phyloP scores from a whole-genome alignment of 2,113 vertebrate genomes.

The Cyrtonyx montezumae region DNA sequence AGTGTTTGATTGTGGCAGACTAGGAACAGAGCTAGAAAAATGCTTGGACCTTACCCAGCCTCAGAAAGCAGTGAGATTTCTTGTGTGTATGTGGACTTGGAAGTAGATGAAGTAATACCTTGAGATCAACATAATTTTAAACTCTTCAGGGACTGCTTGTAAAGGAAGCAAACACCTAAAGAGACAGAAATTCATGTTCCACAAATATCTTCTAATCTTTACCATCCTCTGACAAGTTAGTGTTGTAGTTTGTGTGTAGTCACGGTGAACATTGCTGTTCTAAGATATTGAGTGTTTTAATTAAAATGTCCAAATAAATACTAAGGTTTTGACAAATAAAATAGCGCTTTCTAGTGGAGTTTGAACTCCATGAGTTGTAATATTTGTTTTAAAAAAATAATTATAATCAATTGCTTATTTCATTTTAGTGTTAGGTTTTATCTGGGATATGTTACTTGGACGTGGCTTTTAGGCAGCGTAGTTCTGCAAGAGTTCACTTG shows the following conservation, averaged over 20 bases:
- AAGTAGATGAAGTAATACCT: neutral
- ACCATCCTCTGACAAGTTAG: neutral
- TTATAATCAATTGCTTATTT: neutral
- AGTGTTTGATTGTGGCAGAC: neutral
- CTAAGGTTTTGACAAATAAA: neutral
- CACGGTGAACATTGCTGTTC: neutral
- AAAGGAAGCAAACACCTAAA: neutral
- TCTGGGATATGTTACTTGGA: neutral
- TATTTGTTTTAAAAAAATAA: neutral
- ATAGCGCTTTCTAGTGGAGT: neutral
- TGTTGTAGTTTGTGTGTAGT: neutral
- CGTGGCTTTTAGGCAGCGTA: neutral
- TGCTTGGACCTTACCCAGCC: neutral
- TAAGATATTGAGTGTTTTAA: neutral
- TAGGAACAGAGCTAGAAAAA: neutral
- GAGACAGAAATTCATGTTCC: neutral
- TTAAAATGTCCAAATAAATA: neutral
- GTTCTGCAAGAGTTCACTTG: neutral
- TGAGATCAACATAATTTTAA: neutral
- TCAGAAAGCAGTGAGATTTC: neutral
- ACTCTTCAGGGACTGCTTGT: neutral
- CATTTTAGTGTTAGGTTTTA: neutral
- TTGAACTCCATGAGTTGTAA: neutral
- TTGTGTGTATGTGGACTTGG: accelerated
- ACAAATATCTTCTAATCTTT: neutral